Base-by-base conservation (phyloP, 2,888 invertebrate genomes). In the Amphipyra tragopoginis region DNA sequence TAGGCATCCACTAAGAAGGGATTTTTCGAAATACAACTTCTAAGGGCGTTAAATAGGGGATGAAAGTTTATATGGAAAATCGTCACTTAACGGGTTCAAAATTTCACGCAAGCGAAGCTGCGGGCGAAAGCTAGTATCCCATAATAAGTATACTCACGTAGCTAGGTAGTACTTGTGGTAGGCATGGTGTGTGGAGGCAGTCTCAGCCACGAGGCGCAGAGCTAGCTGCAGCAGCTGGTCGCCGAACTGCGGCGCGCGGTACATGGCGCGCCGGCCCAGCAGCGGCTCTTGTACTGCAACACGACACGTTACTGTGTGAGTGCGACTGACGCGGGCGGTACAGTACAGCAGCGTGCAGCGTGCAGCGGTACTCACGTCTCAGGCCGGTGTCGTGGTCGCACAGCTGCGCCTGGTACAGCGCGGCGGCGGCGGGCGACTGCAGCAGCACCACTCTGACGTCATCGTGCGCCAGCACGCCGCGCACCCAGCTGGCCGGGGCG, bases 161-260 rank as follows among this genome's bases (percentile, higher is more conserved):
- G 90, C 89, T 38, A 92, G 69, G 79, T 87, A 92, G 86, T 86
- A 89, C 70, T 88, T 87, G 74, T 67, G 70, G 87, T 93, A 93
- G 68, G 74, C 71, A 62, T 59, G 76, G 38, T 60, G 65, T 26
- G 34, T 60, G 55, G 43, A 65, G 36, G 80, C 75, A 2, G 66
- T 53, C 71, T 88, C 88, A 21, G 78, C 62, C 33, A 88, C 49
- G 26, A 86, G 79, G 0, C 86, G 84, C 78, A 92, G 84, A 72
- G 89, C 88, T 76, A 82, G 78, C 80, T 76, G 77, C 80, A 90
- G 82, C 83, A 91, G 84, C 70, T 65, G 15, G 86, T 93, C 93
- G 13, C 83, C 87, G 75, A 72, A 79, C 74, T 79, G 77, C 68
- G 93, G 91, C 57, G n/a, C 40, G 52, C 87, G 88, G 81, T 84